Evolutionary conservation across 2,797 vertebrate genomes (phyloP).

Genomic region (Gorsachius magnificus): DNA sequence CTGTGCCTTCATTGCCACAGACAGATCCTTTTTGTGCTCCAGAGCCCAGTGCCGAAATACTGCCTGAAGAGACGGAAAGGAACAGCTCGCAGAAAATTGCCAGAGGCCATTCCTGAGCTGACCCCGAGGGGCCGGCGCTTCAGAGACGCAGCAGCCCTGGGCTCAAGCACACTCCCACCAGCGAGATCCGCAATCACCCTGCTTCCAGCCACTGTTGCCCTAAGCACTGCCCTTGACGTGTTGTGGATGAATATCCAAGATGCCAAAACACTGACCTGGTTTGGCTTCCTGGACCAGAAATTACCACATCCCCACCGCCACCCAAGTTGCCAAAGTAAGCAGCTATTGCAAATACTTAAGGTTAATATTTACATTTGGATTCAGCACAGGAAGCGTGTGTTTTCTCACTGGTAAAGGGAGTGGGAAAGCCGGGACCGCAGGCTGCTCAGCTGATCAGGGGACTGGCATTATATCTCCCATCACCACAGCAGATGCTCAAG

Average conservation of each 20-base stretch:
- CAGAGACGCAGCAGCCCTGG: neutral
- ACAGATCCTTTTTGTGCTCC: neutral
- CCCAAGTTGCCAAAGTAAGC: conserved; percentile 15
- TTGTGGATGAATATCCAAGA: neutral
- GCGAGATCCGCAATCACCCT: fast-evolving
- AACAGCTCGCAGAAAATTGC: neutral
- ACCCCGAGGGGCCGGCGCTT: fast-evolving
- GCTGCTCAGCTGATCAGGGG: neutral
- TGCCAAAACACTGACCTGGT: neutral
- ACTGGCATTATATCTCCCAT: neutral
- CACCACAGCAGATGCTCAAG: neutral
- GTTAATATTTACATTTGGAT: neutral
- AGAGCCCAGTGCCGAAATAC: neutral
- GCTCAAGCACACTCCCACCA: neutral
- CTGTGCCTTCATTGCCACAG: too few species aligned
- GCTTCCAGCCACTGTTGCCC: neutral
- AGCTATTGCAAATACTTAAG: neutral
- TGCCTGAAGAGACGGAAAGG: neutral
- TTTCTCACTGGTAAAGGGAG: neutral
- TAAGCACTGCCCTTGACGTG: neutral
- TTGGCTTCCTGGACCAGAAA: neutral
- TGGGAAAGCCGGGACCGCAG: neutral
- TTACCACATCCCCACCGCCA: neutral
- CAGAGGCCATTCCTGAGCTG: neutral
- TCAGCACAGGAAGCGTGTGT: neutral